phyloP scores from a whole-genome alignment of 2,797 vertebrate genomes.

The Mastacembelus armatus region DNA sequence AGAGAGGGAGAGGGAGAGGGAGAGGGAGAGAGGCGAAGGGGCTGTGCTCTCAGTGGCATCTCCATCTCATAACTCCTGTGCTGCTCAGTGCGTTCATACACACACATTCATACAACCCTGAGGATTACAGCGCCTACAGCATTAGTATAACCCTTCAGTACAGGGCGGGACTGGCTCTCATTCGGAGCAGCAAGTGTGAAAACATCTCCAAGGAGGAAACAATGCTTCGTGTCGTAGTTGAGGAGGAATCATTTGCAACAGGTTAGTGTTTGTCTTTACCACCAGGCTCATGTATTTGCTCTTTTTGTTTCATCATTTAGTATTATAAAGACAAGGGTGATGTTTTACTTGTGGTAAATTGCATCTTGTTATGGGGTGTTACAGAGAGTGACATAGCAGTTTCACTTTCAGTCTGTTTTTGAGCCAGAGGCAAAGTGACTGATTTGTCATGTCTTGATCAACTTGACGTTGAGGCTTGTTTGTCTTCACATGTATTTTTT shows the following conservation, averaged over 20 bases:
- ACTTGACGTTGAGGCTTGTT: neutral
- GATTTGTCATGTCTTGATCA: neutral
- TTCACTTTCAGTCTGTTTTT: conserved; percentile 53
- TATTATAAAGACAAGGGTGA: neutral
- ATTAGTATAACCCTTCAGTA: neutral
- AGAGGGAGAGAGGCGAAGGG: conserved; percentile 40
- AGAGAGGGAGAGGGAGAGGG: conserved; percentile 31
- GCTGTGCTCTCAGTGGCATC: conserved; percentile 63
- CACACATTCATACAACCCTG: conserved; percentile 31
- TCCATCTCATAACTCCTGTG: conserved; percentile 68
- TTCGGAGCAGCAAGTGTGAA: conserved; percentile 15
- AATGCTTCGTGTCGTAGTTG: conserved; percentile 17
- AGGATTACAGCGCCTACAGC: conserved; percentile 31
- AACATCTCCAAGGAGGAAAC: conserved; percentile 42
- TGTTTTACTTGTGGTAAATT: neutral
- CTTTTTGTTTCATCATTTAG: neutral
- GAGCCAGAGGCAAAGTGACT: neutral
- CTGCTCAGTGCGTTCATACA: conserved; percentile 29
- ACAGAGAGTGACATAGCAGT: conserved; percentile 40
- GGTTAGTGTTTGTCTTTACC: conserved; percentile 53
- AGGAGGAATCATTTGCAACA: conserved; percentile 47
- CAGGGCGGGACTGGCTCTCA: conserved; percentile 11
- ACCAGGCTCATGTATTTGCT: neutral
- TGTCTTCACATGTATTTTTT: neutral
- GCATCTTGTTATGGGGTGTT: neutral